These are phyloP conservation scores for Spongia lamella DNA, from an alignment of 37 sponge, comb jelly and placozoan genomes.

Conservation along the genomic window DNA sequence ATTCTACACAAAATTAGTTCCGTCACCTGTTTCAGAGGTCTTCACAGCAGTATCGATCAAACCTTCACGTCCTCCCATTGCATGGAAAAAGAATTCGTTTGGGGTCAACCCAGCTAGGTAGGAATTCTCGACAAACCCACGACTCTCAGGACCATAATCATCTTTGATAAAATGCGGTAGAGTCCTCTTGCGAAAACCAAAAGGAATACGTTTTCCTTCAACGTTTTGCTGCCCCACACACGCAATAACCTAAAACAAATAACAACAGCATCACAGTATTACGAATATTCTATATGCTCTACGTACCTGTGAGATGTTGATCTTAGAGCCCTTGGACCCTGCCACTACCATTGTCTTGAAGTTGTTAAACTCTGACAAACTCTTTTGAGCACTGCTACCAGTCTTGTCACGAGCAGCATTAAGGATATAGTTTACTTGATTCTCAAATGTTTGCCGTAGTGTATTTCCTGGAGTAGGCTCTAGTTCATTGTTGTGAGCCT, in stretches of 20 bases:
- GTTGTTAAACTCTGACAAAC: constrained; percentile 97
- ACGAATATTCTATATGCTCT: not conserved
- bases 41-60: constrained; percentile 99
- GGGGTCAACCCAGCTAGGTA: constrained; percentile 98
- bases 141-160: constrained; percentile 98
- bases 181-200: constrained; percentile 97
- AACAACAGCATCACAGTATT: not conserved
- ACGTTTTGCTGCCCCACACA: constrained; percentile 99
- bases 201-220: constrained; percentile 98
- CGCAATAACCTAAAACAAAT: constrained; percentile 82
- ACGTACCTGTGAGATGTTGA: constrained; percentile 98
- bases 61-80: constrained; percentile 99
- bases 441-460: constrained; percentile 97
- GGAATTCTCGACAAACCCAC: constrained; percentile 99
- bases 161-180: constrained; percentile 99
- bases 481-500: constrained; percentile 97
- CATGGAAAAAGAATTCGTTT: constrained; percentile 99
- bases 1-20: not conserved
- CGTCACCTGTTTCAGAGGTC: constrained; percentile 93
- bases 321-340: constrained; percentile 98
- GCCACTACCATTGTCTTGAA: constrained; percentile 99
- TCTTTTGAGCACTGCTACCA: constrained; percentile 90
- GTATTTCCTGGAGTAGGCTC: constrained; percentile 99
- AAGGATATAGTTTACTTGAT: constrained; percentile 96
- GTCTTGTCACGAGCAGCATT: constrained; percentile 99